These are phyloP conservation scores for Cephalopholis sonnerati DNA, from an alignment of 2,113 vertebrate species.

Conservation along the genomic window DNA sequence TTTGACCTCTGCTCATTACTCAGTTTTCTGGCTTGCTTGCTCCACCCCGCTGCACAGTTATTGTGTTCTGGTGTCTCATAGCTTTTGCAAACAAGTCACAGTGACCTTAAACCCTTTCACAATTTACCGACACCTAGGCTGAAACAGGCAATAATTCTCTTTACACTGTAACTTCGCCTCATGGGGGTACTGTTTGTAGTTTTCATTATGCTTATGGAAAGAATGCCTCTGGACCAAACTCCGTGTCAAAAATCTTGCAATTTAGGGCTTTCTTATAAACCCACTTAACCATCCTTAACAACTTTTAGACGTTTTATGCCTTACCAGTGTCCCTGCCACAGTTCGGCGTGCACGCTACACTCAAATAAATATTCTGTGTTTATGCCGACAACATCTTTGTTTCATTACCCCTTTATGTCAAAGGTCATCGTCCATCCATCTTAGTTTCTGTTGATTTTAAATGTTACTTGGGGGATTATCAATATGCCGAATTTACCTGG, in stretches of 20 bases:
- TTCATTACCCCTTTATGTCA: neutral
- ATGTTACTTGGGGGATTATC: neutral
- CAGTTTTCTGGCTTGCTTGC: neutral
- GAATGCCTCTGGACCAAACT: neutral
- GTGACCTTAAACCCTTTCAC: neutral
- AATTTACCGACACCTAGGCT: fast-evolving
- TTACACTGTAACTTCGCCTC: neutral
- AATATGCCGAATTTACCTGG: neutral
- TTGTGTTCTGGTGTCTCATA: neutral
- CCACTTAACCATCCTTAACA: neutral
- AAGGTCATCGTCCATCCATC: neutral
- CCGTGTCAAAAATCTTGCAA: neutral
- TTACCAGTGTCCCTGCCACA: neutral
- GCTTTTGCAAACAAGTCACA: neutral
- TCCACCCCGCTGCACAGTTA: constrained; percentile 34
- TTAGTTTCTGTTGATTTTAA: neutral
- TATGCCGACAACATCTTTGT: neutral
- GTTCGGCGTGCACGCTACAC: neutral
- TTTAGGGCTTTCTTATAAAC: neutral
- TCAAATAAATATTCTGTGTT: no score
- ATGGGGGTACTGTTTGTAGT: neutral
- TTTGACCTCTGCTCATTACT: neutral
- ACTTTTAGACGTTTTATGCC: fast-evolving
- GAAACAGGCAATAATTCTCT: neutral
- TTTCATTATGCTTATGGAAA: neutral